phyloP scores from a whole-genome alignment of 2,888 invertebrate genomes.

The Ophraella communa region DNA sequence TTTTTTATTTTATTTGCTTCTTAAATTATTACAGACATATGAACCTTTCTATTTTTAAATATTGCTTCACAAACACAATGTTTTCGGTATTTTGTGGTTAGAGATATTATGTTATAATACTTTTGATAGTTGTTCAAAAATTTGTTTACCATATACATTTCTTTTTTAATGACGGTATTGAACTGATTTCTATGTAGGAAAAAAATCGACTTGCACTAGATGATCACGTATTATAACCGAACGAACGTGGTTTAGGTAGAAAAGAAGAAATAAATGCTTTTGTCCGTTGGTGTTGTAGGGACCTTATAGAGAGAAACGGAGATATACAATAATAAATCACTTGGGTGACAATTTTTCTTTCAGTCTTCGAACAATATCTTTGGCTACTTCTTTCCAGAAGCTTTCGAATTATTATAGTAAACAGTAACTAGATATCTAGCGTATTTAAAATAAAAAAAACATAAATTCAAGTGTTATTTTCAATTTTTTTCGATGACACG shows the following conservation, averaged over 20 bases:
- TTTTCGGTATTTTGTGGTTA: constrained; percentile 11
- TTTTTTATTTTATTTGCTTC: neutral
- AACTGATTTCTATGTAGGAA: neutral
- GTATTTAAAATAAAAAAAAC: neutral
- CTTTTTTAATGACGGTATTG: neutral
- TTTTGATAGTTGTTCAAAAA: neutral
- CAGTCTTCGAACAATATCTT: too few relatives aligned
- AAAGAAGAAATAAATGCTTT: too few relatives aligned
- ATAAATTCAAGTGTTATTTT: neutral
- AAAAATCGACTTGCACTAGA: neutral
- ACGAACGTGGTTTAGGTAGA: too few relatives aligned
- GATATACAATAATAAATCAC: too few relatives aligned
- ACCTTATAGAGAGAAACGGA: too few relatives aligned
- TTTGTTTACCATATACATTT: neutral
- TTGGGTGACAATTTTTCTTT: too few relatives aligned
- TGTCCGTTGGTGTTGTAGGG: too few relatives aligned
- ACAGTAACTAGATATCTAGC: too few relatives aligned
- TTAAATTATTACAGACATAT: constrained; percentile 7
- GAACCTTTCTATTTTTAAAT: constrained; percentile 26
- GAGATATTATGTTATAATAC: neutral
- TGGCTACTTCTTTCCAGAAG: too few relatives aligned
- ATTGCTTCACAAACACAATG: constrained; percentile 15
- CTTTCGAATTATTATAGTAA: too few relatives aligned
- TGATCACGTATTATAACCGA: too few relatives aligned
- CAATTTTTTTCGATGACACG: neutral